These are phyloP conservation scores for Carcinoscorpius rotundicauda DNA, from an alignment of 1,140 invertebrate species.

Conservation along the genomic window DNA sequence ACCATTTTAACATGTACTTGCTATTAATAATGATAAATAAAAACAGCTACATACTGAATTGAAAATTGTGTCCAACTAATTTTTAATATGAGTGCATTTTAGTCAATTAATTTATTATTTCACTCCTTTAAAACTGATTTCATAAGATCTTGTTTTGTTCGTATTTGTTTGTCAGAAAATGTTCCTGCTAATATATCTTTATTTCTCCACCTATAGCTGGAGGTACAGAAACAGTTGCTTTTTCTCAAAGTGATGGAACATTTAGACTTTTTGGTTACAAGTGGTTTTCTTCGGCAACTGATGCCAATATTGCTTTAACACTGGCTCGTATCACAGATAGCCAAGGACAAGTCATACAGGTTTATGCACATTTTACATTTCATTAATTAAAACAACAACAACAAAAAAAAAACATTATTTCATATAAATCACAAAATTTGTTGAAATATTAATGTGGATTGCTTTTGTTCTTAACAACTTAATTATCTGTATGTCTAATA, in stretches of 20 bases:
- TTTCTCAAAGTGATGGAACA: constrained; percentile 28
- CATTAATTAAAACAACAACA: neutral
- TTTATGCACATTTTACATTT: constrained; percentile 21
- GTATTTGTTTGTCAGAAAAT: no score
- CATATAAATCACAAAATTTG: neutral
- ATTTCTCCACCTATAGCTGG: constrained; percentile 25
- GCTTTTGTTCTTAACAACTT: no score
- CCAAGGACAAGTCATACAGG: constrained; percentile 32
- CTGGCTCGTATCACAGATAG: constrained; percentile 39
- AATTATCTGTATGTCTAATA: no score
- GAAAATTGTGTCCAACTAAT: no score
- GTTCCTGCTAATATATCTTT: no score
- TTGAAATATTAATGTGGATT: neutral
- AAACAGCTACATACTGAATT: no score
- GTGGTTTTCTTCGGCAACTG: constrained; percentile 50
- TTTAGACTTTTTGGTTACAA: constrained; percentile 43
- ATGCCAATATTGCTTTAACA: constrained; percentile 46
- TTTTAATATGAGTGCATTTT: no score
- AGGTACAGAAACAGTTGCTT: constrained; percentile 45
- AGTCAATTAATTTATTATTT: no score
- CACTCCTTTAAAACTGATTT: no score
- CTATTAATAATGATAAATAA: no score
- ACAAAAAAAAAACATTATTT: neutral
- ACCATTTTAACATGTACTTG: no score
- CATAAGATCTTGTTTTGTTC: no score